Evolutionary conservation across 1,140 invertebrate genomes (phyloP), one percentile per base, ranked within the genome.

Genomic region (Akabosia matsudoensis): DNA sequence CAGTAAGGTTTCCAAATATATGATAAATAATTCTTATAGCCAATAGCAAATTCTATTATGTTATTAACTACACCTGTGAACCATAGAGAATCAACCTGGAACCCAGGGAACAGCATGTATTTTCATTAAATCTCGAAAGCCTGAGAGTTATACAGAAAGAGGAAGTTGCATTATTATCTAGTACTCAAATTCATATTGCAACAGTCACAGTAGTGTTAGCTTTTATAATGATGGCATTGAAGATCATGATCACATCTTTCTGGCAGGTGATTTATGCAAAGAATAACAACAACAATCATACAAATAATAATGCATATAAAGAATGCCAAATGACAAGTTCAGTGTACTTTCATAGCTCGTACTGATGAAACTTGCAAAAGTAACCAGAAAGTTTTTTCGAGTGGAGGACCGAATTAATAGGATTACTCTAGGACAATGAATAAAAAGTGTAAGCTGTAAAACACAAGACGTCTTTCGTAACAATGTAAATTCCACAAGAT

Each of bases 281-380:
- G 30, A 67, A 67, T 45, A 45, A 45, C 18, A 45, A 45, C 18
- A 45, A 45, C 18, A 45, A 45, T 45, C 13, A 67, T 10, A 67
- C 1, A n/a, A 56, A 56, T 13, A 22, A 56, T 30, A 67, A n/a
- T n/a, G n/a, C n/a, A n/a, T n/a, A n/a, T n/a, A n/a, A n/a, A n/a
- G n/a, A n/a, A n/a, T n/a, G n/a, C n/a, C n/a, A 67, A 67, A 67
- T 30, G 61, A 67, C 61, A 67, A 67, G 61, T 67, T 67, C 61
- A 67, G 26, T 67, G 61, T 31, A 67, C 61, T 67, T 67, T 31
- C 7, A 18, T 18, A 45, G 18, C 37, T 7, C 7, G 37, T 18
- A 18, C 37, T 45, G 37, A n/a, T n/a, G 7, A 45, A 45, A 10
- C 7, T 45, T 45, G 37, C 7, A 45, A 45, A 45, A 45, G 18